Conservation (phyloP, 2,888 invertebrate genomes). For the Orthosia gothica region DNA sequence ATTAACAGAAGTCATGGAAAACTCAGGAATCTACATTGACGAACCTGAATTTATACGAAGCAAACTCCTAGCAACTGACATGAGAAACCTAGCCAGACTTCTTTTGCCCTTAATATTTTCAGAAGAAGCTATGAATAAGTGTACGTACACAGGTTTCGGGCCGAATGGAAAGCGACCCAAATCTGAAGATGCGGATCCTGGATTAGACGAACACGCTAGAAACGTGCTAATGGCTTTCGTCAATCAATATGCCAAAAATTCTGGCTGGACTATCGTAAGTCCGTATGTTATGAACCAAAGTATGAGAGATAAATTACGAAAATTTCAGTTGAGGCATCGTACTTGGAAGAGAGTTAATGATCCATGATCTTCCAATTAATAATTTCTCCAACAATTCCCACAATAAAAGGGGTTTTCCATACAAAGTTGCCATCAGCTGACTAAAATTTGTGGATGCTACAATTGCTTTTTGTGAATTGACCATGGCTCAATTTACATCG, state of each 20-base stretch:
- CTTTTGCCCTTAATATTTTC: background rate
- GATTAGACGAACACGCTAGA: conserved; percentile 2
- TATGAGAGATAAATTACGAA: conserved; percentile 14
- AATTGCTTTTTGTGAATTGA: too few species aligned
- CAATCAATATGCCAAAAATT: background rate
- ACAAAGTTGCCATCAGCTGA: too few species aligned
- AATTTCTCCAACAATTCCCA: too few species aligned
- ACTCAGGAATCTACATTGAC: background rate
- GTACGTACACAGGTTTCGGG: background rate
- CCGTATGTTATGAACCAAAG: background rate
- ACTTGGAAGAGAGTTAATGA: too few species aligned
- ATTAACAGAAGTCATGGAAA: conserved; percentile 14
- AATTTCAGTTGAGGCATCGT: too few species aligned
- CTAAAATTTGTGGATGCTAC: too few species aligned
- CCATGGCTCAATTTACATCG: too few species aligned
- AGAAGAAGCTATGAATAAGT: background rate
- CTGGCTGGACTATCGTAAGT: background rate
- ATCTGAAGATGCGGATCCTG: background rate
- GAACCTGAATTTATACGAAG: background rate
- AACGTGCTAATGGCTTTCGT: conserved; percentile 2
- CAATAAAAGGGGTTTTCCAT: too few species aligned
- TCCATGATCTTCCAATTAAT: too few species aligned
- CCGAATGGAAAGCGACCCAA: background rate
- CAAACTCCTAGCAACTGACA: background rate
- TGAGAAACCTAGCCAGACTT: background rate